Evolutionary conservation across 2,797 vertebrate genomes (phyloP).

Genomic region (Gallinago nigripennis): DNA sequence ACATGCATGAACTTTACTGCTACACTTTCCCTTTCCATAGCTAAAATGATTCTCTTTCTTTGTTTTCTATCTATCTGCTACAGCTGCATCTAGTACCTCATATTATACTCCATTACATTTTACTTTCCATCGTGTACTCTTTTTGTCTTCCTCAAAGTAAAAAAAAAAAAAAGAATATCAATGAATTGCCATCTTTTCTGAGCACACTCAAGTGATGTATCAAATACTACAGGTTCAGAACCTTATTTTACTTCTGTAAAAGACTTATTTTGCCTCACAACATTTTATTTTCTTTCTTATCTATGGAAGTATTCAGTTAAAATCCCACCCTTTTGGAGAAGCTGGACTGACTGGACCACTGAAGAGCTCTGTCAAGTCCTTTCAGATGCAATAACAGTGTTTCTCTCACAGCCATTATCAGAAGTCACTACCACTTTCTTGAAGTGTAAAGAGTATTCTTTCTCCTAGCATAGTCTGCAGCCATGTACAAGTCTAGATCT

Average conservation of each 20-base stretch:
- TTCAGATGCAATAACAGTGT: neutral
- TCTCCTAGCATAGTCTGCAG: neutral
- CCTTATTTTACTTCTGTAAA: neutral
- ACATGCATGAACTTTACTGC: neutral
- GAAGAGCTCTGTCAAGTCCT: neutral
- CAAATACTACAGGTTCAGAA: neutral
- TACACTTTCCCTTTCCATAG: neutral
- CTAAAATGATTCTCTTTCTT: neutral
- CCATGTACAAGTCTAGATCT: neutral
- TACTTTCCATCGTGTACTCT: neutral
- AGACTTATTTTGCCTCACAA: neutral
- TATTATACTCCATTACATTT: neutral
- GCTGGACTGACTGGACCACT: neutral
- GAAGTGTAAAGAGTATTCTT: neutral
- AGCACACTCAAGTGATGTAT: neutral
- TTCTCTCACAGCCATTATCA: neutral
- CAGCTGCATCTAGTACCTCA: neutral
- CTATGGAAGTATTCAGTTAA: neutral
- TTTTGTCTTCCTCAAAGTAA: neutral
- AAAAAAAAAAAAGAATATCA: neutral
- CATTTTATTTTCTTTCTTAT: rapidly evolving
- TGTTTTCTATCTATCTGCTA: neutral
- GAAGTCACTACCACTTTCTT: neutral
- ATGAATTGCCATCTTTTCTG: neutral
- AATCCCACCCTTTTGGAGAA: neutral